These are phyloP conservation scores for Tragelaphus scriptus DNA, from an alignment of 2,113 vertebrate genomes.

Conservation along the genomic window DNA sequence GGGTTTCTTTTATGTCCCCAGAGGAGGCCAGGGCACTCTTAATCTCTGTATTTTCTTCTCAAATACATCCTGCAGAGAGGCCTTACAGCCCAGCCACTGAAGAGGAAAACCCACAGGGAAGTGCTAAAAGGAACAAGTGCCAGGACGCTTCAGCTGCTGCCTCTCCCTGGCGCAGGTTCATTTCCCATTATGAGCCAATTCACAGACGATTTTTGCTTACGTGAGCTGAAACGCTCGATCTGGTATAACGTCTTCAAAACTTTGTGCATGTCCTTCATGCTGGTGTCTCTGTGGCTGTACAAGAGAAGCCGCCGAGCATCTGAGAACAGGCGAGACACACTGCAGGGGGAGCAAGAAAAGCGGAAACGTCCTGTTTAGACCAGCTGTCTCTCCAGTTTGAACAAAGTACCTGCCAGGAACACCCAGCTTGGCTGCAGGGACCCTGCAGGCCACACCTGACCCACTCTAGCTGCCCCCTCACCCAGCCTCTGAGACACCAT, in stretches of 20 bases:
- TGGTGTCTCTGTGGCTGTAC: constrained; percentile 92
- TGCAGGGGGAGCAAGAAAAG: constrained; percentile 59
- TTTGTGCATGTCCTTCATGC: constrained; percentile 82
- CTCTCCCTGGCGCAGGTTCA: background rate
- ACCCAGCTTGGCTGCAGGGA: background rate
- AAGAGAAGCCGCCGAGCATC: constrained; percentile 93
- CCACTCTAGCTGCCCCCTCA: background rate
- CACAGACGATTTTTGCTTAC: constrained; percentile 74
- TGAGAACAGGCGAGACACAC: constrained; percentile 92
- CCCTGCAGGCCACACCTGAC: accelerated
- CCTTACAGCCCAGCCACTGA: background rate
- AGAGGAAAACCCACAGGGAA: background rate
- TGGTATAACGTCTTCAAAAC: constrained; percentile 76
- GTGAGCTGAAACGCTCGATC: constrained; percentile 76
- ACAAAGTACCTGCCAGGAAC: background rate
- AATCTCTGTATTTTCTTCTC: background rate
- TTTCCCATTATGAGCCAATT: background rate
- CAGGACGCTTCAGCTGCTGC: background rate
- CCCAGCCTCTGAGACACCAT: background rate
- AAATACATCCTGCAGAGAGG: background rate
- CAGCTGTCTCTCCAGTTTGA: background rate
- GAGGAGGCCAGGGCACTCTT: background rate
- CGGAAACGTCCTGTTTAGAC: background rate
- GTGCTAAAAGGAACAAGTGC: background rate
- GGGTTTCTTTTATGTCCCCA: background rate